Conservation (phyloP, 2,113 vertebrate species). For the Xenopus laevis region DNA sequence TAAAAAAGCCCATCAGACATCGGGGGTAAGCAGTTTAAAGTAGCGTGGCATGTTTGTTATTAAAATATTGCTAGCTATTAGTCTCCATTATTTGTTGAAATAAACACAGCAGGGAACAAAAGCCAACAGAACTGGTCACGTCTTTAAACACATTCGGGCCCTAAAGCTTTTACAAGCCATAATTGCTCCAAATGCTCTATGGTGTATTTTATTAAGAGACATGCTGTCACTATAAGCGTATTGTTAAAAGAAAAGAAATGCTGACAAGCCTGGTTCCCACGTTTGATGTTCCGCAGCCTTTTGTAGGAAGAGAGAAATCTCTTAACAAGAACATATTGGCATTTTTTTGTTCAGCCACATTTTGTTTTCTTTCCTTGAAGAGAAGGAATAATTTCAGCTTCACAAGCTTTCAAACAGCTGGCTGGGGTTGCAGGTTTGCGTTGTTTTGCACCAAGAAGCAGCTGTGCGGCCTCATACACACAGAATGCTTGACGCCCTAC, state of each 20-base stretch:
- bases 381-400: slow-evolving; percentile 49
- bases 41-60: too few species aligned
- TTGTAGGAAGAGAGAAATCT: slow-evolving; percentile 22
- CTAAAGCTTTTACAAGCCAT: not conserved
- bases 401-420: slow-evolving; percentile 50
- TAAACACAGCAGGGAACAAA: too few species aligned
- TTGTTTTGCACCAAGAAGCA: slow-evolving; percentile 57
- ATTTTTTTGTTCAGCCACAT: not conserved
- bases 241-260: not conserved
- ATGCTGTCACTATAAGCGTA: not conserved
- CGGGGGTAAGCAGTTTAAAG: too few species aligned
- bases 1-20: too few species aligned
- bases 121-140: too few species aligned
- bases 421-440: slow-evolving; percentile 53
- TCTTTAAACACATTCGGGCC: too few species aligned
- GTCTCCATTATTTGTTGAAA: too few species aligned
- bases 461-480: slow-evolving; percentile 55
- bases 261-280: not conserved
- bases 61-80: too few species aligned
- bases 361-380: slow-evolving; percentile 21
- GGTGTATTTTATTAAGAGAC: too few species aligned
- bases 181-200: too few species aligned
- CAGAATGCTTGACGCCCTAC: slow-evolving; percentile 55
- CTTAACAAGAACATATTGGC: slow-evolving; percentile 34
- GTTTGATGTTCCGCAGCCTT: not conserved